Conservation (phyloP, 2,113 vertebrate genomes). For the Mus spicilegus region DNA sequence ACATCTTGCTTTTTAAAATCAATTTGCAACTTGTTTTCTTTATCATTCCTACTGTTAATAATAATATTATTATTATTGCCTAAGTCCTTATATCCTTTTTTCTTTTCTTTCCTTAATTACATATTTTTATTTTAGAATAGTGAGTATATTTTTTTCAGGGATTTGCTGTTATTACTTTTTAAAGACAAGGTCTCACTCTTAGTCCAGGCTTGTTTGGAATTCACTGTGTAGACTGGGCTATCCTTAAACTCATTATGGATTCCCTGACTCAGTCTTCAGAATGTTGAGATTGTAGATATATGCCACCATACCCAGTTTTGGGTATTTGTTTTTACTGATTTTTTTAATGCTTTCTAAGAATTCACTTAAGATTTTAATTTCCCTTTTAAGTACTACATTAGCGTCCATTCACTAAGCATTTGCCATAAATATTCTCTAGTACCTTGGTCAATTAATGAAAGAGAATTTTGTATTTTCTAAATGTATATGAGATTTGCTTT, state of each 20-base stretch:
- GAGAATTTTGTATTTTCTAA: conserved; percentile 47
- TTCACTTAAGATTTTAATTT: conserved; percentile 45
- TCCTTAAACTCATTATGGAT: no score
- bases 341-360: conserved; percentile 48
- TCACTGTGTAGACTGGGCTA: neutral
- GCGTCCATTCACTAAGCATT: conserved; percentile 14
- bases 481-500: neutral
- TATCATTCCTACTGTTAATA: neutral
- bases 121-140: conserved; percentile 29
- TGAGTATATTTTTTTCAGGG: neutral
- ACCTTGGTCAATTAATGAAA: conserved; percentile 13
- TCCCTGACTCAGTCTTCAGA: neutral
- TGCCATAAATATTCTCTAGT: conserved; percentile 37
- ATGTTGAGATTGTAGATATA: neutral
- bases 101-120: neutral
- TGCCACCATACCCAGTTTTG: neutral
- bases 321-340: conserved; percentile 35
- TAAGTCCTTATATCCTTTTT: neutral
- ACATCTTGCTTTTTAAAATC: neutral
- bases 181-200: neutral
- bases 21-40: conserved; percentile 28
- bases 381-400: conserved; percentile 33
- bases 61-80: neutral
- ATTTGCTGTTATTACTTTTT: neutral
- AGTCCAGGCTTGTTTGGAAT: neutral